These are phyloP conservation scores for Tenthredo scrophulariae DNA, from an alignment of 2,888 invertebrate genomes.

Conservation along the genomic window DNA sequence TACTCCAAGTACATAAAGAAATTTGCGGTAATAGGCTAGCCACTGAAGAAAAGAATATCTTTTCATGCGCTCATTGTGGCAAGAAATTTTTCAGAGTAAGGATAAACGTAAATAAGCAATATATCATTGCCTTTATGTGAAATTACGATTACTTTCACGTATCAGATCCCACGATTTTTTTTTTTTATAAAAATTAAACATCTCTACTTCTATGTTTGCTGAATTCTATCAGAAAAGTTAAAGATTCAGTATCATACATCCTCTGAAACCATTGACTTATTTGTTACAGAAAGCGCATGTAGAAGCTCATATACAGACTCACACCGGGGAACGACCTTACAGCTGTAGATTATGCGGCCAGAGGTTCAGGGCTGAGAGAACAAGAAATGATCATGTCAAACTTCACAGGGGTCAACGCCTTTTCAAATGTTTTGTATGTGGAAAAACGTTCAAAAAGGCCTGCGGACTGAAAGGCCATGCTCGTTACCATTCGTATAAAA, in stretches of 20 bases:
- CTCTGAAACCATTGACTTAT: background rate
- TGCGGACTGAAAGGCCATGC: background rate
- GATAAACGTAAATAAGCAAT: background rate
- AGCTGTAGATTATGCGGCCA: background rate
- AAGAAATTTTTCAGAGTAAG: background rate
- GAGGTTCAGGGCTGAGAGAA: background rate
- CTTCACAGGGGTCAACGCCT: background rate
- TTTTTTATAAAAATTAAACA: background rate
- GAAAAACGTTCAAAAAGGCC: background rate
- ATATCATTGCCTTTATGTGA: background rate
- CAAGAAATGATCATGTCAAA: background rate
- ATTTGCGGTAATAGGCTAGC: background rate
- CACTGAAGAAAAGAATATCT: background rate
- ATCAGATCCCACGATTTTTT: background rate
- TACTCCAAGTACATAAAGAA: background rate
- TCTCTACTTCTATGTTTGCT: background rate
- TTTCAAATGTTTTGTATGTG: background rate
- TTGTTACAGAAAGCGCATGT: background rate
- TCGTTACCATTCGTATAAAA: background rate
- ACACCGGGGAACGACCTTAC: background rate
- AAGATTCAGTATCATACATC: background rate
- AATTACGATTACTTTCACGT: background rate
- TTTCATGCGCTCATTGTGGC: background rate
- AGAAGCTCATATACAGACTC: background rate
- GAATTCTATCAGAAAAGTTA: too few species aligned